phyloP scores from a whole-genome alignment of 92 coral and sea anemone species.

The Chrysogorgia sp. region DNA sequence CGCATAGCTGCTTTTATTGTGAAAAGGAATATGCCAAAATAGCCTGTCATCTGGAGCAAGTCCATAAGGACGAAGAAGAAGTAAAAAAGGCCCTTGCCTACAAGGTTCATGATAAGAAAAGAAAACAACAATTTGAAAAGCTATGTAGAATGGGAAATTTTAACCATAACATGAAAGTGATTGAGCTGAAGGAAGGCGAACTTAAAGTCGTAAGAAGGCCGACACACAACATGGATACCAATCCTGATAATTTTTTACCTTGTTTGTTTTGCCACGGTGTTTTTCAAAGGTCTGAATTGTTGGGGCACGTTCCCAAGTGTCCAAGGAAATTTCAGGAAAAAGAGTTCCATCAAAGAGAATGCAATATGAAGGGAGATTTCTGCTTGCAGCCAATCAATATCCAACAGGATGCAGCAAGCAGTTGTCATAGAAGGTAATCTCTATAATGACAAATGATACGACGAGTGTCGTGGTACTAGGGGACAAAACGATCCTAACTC shows the following conservation, averaged over 20 bases:
- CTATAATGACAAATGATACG: constrained; percentile 31
- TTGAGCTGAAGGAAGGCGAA: constrained; percentile 45
- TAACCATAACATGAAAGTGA: constrained; percentile 58
- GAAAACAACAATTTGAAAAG: constrained; percentile 29
- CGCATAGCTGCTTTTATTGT: constrained; percentile 39
- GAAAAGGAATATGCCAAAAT: constrained; percentile 36
- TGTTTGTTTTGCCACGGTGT: constrained; percentile 55
- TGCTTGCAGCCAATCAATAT: neutral
- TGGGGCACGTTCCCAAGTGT: constrained; percentile 42
- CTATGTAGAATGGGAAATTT: constrained; percentile 51
- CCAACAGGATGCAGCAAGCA: constrained; percentile 11
- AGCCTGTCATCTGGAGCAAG: constrained; percentile 49
- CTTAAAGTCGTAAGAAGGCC: constrained; percentile 55
- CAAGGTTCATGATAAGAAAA: neutral
- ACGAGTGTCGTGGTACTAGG: constrained; percentile 15
- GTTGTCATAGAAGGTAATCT: constrained; percentile 19
- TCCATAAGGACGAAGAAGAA: constrained; percentile 43
- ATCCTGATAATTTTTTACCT: constrained; percentile 22
- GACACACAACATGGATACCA: neutral
- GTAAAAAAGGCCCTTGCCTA: constrained; percentile 44
- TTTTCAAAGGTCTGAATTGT: constrained; percentile 45
- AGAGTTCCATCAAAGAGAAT: neutral
- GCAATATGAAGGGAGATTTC: neutral
- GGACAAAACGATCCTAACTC: constrained; percentile 26
- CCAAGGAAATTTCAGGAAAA: neutral